Evolutionary conservation across 2,888 invertebrate species (phyloP), one percentile per base, ranked within the genome.

Genomic region (Leptinotarsa haldemani): DNA sequence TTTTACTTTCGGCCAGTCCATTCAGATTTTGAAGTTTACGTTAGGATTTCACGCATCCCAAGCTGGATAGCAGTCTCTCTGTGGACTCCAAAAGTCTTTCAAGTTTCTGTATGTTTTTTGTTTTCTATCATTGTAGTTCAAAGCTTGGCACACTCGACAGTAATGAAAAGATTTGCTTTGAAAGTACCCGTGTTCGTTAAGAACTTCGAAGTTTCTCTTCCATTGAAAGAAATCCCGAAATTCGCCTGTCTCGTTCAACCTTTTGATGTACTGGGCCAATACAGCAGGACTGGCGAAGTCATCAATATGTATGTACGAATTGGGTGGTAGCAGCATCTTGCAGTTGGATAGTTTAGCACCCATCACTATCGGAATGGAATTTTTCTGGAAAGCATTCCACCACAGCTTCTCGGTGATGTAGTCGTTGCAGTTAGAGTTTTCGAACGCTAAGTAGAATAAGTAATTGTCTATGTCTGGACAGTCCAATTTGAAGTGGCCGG

Each of bases 401-500:
- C 91, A 94, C 0, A 90, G 83, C 83, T 94, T 94, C 82, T 94
- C 94, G 0, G 93, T 93, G 64, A 94, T 85, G 80, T 94, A 94
- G 82, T 93, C 91, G 7, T 88, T 88, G 82, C 94, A 94, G 79
- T 91, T 90, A 0, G 92, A 90, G 82, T 93, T 94, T 85, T 94
- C 94, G 77, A 94, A 91, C 0, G 92, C 90, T 58, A 94, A 84
- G 81, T 93, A 93, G 84, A 94, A 94, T 79, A 92, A 88, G 84
- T 93, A 94, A 12, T 88, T 80, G 0, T 88, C 85, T 61, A 93
- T 85, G 7, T 85, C 78, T 3, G 88, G 84, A 79, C 94, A 94
- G 82, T 93, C 92, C 1, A 85, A 82, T 78, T 78, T 86, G 78
- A 91, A 92, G 83, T 93, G 92, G 15, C 92, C 92, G 0, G 92